Evolutionary conservation across 2,888 invertebrate species (phyloP).

Genomic region (Elegia similella): DNA sequence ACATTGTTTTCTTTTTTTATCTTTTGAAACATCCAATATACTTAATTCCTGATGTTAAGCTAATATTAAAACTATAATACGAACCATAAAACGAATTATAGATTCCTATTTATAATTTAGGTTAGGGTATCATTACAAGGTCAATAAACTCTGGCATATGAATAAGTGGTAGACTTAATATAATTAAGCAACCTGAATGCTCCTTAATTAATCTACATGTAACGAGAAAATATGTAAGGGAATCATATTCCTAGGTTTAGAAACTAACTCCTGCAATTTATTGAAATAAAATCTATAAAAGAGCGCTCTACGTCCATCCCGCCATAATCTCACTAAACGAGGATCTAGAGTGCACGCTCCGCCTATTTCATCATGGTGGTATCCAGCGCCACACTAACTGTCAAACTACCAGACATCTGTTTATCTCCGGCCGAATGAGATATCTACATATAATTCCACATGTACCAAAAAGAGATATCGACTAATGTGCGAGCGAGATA

Average conservation of each 20-base stretch:
- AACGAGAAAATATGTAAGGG: not conserved
- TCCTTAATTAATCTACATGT: not conserved
- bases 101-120: too few species aligned
- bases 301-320: constrained; percentile 30
- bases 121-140: not conserved
- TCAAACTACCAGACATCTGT: constrained; percentile 67
- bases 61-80: too few species aligned
- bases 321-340: constrained; percentile 48
- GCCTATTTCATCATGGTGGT: constrained; percentile 79
- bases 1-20: too few species aligned
- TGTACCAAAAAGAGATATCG: constrained; percentile 70
- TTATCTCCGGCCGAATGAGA: constrained; percentile 74
- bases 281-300: constrained; percentile 36
- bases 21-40: too few species aligned
- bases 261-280: constrained; percentile 22
- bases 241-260: not conserved
- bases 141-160: not conserved
- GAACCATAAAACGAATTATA: too few species aligned
- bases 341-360: constrained; percentile 52
- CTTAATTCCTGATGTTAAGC: too few species aligned
- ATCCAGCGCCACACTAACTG: constrained; percentile 56
- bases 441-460: constrained; percentile 72
- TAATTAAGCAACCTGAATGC: too few species aligned
- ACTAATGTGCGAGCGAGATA: constrained; percentile 63
- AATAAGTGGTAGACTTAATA: too few species aligned